Conservation (phyloP, 2,113 vertebrate species). For the Copsychus sechellarum region DNA sequence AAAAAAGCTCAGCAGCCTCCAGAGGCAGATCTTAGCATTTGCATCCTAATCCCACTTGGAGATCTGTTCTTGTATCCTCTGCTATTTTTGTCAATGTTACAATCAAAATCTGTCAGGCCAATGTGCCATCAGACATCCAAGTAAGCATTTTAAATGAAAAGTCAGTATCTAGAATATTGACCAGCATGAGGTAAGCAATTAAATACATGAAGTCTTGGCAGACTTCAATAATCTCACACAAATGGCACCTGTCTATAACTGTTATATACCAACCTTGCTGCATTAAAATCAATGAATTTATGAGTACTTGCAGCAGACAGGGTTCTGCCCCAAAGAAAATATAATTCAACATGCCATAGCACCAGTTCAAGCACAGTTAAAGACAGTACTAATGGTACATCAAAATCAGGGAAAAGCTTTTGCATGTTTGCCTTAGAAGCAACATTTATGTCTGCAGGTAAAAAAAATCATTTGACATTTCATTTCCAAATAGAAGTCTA, state of each 20-base stretch:
- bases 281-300: background rate
- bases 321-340: background rate
- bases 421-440: background rate
- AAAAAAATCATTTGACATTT: background rate
- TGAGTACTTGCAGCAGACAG: background rate
- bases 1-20: background rate
- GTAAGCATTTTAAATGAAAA: background rate
- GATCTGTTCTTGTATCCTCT: background rate
- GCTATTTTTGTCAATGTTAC: background rate
- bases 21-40: background rate
- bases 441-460: background rate
- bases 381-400: background rate
- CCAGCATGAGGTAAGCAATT: background rate
- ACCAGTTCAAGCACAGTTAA: background rate
- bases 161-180: background rate
- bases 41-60: background rate
- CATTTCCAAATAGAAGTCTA: background rate
- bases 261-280: background rate
- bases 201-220: background rate
- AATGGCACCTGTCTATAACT: background rate
- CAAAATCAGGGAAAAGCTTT: background rate
- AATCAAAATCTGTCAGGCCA: background rate
- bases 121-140: background rate
- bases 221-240: background rate
- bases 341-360: background rate